phyloP scores from a whole-genome alignment of 35 echinoderm and acorn worm genomes.

The Lytechinus variegatus region DNA sequence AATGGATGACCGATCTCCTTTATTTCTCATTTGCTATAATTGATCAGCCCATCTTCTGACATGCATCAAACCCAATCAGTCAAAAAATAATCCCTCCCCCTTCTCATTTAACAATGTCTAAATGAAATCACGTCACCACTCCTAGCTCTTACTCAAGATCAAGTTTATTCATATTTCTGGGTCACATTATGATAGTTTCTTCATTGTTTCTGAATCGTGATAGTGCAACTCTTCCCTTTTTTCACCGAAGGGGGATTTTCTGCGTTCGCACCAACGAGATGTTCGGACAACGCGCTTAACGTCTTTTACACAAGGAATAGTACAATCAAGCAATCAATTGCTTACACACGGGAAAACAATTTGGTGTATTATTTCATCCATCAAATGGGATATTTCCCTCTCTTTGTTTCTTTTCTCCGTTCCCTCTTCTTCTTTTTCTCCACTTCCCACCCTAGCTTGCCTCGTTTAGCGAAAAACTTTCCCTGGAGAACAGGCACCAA shows the following conservation, averaged over 20 bases:
- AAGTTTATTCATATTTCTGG: neutral
- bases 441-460: neutral
- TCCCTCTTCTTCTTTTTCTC: neutral
- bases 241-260: neutral
- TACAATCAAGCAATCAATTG: slow-evolving; percentile 56
- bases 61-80: neutral
- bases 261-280: neutral
- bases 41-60: neutral
- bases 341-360: slow-evolving; percentile 51
- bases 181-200: slow-evolving; percentile 9
- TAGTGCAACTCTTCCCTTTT: slow-evolving; percentile 13
- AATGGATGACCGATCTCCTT: neutral
- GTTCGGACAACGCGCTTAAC: slow-evolving; percentile 9
- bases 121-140: neutral
- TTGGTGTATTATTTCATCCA: slow-evolving; percentile 41
- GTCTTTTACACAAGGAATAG: slow-evolving; percentile 40
- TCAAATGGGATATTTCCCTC: slow-evolving; percentile 33
- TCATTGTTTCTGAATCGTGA: neutral
- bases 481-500: slow-evolving; percentile 47
- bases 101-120: neutral
- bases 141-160: neutral
- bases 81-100: neutral
- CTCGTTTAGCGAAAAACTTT: slow-evolving; percentile 8
- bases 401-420: slow-evolving; percentile 32
- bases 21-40: slow-evolving; percentile 20